Evolutionary conservation across 1,140 invertebrate species (phyloP).

Genomic region (Drosophila punjabiensis): DNA sequence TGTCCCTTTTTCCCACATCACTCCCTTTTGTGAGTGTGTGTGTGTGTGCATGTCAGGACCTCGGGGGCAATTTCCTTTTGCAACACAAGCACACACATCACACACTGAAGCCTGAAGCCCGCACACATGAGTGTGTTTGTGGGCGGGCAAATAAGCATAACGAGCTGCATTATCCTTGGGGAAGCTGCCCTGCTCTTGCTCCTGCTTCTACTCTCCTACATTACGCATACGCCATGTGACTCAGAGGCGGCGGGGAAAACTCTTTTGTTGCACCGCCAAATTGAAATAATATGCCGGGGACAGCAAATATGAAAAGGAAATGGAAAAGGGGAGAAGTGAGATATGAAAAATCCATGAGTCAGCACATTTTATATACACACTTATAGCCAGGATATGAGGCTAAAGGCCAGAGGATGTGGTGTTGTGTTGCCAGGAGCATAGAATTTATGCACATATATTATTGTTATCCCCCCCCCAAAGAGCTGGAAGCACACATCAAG

Average conservation of each 20-base stretch:
- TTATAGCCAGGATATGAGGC: slow-evolving; percentile 24
- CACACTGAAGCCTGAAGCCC: too few relatives aligned
- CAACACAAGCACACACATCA: neutral
- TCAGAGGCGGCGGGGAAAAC: slow-evolving; percentile 50
- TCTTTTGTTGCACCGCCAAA: slow-evolving; percentile 80
- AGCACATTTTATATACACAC: slow-evolving; percentile 26
- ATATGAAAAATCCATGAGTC: slow-evolving; percentile 53
- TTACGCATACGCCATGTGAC: slow-evolving; percentile 63
- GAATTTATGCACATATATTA: slow-evolving; percentile 2
- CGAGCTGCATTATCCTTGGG: slow-evolving; percentile 76
- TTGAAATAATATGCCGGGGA: slow-evolving; percentile 81
- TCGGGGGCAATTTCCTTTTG: slow-evolving; percentile 49
- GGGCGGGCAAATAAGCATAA: slow-evolving; percentile 75
- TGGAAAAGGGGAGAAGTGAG: slow-evolving; percentile 14
- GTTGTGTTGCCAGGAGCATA: neutral
- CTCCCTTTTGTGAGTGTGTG: slow-evolving; percentile 17
- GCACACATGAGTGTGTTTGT: slow-evolving; percentile 31
- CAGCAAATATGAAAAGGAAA: slow-evolving; percentile 62
- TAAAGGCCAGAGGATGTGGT: slow-evolving; percentile 17
- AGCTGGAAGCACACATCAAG: slow-evolving; percentile 9
- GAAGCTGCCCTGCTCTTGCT: slow-evolving; percentile 45
- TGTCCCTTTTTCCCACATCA: neutral
- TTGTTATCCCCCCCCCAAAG: neutral
- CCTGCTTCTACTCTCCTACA: slow-evolving; percentile 31
- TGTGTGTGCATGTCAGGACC: slow-evolving; percentile 50